Conservation (phyloP, 1,140 invertebrate genomes). For the Solenopsis fugax region DNA sequence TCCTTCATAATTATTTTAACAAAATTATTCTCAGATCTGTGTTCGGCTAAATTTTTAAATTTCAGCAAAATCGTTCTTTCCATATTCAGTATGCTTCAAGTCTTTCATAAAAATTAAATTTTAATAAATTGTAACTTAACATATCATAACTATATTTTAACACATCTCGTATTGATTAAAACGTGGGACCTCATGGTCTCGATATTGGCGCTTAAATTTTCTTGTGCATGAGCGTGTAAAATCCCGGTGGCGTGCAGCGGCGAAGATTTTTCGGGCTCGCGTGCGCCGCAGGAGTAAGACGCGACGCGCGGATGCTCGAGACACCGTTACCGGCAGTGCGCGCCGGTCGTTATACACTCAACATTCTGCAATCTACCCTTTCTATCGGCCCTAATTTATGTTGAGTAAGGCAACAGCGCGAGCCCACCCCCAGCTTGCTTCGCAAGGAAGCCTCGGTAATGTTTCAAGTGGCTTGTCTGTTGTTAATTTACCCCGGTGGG, state of each 20-base stretch:
- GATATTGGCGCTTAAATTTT: conserved; percentile 32
- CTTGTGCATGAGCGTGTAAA: conserved; percentile 35
- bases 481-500: conserved; percentile 85
- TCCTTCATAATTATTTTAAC: too few species aligned
- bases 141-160: background rate
- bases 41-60: too few species aligned
- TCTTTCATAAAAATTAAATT: background rate
- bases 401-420: conserved; percentile 83
- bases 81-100: background rate
- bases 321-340: conserved; percentile 70
- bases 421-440: conserved; percentile 79
- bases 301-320: conserved; percentile 74
- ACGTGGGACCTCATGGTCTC: background rate
- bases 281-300: conserved; percentile 73
- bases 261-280: conserved; percentile 71
- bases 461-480: conserved; percentile 86
- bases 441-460: conserved; percentile 84
- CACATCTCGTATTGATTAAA: conserved; percentile 15
- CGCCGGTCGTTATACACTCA: conserved; percentile 83
- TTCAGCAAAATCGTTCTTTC: too few species aligned
- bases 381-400: conserved; percentile 86
- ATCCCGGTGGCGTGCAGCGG: conserved; percentile 67
- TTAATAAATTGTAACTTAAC: background rate
- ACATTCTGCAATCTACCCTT: conserved; percentile 86
- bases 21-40: too few species aligned